Percentiles rank a stretch among this genome's conserved stretches.
phyloP scores from a whole-genome alignment of 2,888 invertebrate species.

The Tenthredo scrophulariae region DNA sequence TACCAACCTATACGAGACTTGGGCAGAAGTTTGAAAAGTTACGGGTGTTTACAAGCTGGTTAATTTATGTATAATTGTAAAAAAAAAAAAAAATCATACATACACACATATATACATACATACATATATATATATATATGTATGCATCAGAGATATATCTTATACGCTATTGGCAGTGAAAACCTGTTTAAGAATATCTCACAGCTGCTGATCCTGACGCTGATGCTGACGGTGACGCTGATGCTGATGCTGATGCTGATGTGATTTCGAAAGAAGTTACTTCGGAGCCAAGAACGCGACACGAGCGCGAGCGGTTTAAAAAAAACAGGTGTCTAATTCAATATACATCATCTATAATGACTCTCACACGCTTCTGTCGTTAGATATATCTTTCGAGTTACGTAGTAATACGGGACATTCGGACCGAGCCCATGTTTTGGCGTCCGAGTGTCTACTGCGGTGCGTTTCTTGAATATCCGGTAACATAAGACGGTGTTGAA shows the following conservation, averaged over 20 bases:
- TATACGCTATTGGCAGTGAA: slow-evolving; percentile 30
- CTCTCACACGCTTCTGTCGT: slow-evolving; percentile 57
- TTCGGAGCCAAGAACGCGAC: slow-evolving; percentile 19
- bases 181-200: slow-evolving; percentile 43
- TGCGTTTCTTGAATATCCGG: not conserved
- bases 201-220: slow-evolving; percentile 15
- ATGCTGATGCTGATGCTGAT: not conserved
- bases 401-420: slow-evolving; percentile 16
- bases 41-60: not conserved
- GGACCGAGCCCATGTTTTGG: slow-evolving; percentile 56
- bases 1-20: not conserved
- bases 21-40: not conserved
- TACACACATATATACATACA: not conserved
- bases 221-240: not conserved
- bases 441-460: slow-evolving; percentile 58
- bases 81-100: not conserved
- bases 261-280: slow-evolving; percentile 29
- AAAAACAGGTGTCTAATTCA: slow-evolving; percentile 60
- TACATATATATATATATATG: not conserved
- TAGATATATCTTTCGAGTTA: slow-evolving; percentile 53
- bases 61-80: slow-evolving; percentile 4
- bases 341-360: slow-evolving; percentile 54
- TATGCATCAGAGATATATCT: not conserved
- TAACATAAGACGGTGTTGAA: not conserved
- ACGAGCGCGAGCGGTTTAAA: slow-evolving; percentile 41